Evolutionary conservation across 1,140 invertebrate genomes (phyloP), one percentile per base, ranked within the genome.

Genomic region (Lepidurus apus): DNA sequence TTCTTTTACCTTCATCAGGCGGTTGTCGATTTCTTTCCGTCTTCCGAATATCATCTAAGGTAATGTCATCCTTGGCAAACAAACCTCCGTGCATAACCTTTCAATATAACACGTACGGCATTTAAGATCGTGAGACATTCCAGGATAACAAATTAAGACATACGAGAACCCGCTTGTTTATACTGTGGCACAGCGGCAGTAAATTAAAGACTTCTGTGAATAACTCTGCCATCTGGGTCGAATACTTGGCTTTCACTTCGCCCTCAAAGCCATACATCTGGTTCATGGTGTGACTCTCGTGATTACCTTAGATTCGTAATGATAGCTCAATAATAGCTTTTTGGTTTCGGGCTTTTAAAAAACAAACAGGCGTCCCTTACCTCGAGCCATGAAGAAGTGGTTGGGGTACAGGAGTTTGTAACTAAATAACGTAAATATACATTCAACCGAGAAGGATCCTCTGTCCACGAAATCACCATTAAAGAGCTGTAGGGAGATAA

Each of bases 381-480:
- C 98, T 90, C 98, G 89, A 0, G 96, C 94, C 93, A 99, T 96
- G 85, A 92, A 99, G 86, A 99, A 99, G 85, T 98, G 93, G 85
- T 98, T 91, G 1, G 98, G 98, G 87, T 95, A 99, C 11, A 99
- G 88, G 76, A 99, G 87, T 86, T 99, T 99, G 85, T 96, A 99
- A 81, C 95, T 95, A 86, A 99, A 98, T 73, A 99, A 87, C 26
- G 93, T 95, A 84, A 99, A 97, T 84, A 99, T 99, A 86, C 97
- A 99, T 87, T 99, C 98, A 42, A 99, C 97, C 24, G 96, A 98
- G 87, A 99, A 99, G 0, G 96, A 98, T 11, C 98, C 98, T 87
- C 98, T 88, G 86, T 99, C 98, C 73, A 99, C 98, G 87, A 99
- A 99, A 87, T 99, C 98, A 81, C 97, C 97, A 88, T 98, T 98